Conservation (phyloP, 2,797 vertebrate genomes). For the Bovichtus variegatus region DNA sequence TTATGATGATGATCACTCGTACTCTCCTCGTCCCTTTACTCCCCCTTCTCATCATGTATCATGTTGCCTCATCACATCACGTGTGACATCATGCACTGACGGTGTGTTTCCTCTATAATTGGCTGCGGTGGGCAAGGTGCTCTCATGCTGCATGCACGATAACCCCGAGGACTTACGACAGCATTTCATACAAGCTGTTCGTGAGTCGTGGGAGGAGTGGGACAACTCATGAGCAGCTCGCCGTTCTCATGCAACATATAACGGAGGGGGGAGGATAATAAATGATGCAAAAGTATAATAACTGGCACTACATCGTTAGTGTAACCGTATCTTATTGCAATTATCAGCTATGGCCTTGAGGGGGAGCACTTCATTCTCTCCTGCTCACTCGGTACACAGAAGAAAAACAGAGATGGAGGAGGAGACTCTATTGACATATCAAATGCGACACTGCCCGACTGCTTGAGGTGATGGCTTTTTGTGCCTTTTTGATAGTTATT, state of each 20-base stretch:
- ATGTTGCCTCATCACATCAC: constrained; percentile 15
- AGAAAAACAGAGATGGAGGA: neutral
- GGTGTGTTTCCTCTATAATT: constrained; percentile 8
- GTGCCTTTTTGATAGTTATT: neutral
- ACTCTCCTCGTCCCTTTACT: neutral
- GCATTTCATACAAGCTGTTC: constrained; percentile 5
- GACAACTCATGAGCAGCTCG: constrained; percentile 13
- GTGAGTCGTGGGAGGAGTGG: neutral
- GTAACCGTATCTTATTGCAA: neutral
- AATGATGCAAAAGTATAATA: constrained; percentile 9
- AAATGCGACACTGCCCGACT: neutral
- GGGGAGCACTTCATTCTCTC: neutral
- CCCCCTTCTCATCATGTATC: constrained; percentile 17
- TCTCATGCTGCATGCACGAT: constrained; percentile 22
- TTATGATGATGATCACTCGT: neutral
- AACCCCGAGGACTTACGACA: constrained; percentile 6
- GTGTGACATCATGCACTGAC: constrained; percentile 8
- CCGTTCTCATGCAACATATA: constrained; percentile 5
- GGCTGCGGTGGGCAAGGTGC: constrained; percentile 19
- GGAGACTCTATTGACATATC: constrained; percentile 3
- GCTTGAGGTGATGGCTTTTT: neutral
- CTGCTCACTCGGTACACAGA: neutral
- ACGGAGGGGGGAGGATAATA: neutral
- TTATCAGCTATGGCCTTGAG: constrained; percentile 1
- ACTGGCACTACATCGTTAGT: neutral